Conservation (phyloP, 2,888 invertebrate species). For the Pegoplata infirma region DNA sequence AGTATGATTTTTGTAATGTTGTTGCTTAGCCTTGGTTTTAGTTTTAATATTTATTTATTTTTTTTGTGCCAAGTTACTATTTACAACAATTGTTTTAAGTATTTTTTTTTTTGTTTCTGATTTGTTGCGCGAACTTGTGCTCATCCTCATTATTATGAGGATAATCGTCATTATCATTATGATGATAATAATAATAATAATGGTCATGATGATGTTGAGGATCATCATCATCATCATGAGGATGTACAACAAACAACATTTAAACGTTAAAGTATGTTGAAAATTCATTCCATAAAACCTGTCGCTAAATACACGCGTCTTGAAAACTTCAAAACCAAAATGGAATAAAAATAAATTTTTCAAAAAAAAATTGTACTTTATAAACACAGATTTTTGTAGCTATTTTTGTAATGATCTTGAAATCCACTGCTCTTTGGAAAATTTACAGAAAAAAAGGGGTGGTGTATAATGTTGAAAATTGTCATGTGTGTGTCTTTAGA, state of each 20-base stretch:
- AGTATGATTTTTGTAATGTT: not conserved
- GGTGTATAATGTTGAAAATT: not conserved
- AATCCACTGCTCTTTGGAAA: conserved; percentile 21
- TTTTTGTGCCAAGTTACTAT: conserved; percentile 6
- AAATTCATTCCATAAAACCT: conserved; percentile 60
- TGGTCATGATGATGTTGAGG: not conserved
- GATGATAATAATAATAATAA: not conserved
- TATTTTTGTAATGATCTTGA: conserved; percentile 56
- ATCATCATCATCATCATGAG: conserved; percentile 22
- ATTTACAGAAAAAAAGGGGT: conserved; percentile 32
- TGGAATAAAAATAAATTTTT: too few species aligned
- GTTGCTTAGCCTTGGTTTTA: conserved; percentile 40
- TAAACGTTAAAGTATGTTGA: conserved; percentile 52
- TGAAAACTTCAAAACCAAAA: conserved; percentile 28
- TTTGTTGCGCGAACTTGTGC: conserved; percentile 59
- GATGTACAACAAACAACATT: conserved; percentile 32
- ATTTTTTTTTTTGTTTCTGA: conserved; percentile 35
- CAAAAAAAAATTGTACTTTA: conserved; percentile 29
- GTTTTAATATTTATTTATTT: too few species aligned
- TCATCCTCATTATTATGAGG: conserved; percentile 48
- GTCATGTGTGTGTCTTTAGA: not conserved
- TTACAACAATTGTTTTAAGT: conserved; percentile 43
- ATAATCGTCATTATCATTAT: conserved; percentile 16
- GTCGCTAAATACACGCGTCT: conserved; percentile 59
- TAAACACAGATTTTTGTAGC: conserved; percentile 43